Base-by-base conservation (phyloP, 2,888 invertebrate genomes). In the Stenoptilia bipunctidactyla region DNA sequence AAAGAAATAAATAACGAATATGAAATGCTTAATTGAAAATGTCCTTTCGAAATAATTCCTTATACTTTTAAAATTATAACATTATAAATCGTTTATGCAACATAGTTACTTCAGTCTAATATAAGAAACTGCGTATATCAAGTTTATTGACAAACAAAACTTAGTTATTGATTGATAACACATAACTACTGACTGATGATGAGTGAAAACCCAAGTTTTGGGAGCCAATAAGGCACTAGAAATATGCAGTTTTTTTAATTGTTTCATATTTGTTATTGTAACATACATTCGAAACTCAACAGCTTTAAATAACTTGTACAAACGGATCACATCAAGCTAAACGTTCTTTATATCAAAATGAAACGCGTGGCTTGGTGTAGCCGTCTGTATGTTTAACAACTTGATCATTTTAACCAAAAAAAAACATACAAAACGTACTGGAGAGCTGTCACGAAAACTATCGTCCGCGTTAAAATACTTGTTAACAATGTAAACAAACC, bases 1-100 rank as follows among this genome's bases (percentile, higher is more conserved):
- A 66, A 76, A 72, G 66, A 72, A 80, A 80, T 80, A 82, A 82
- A 80, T 80, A 80, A 80, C 77, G 72, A 79, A 75, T 76, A 80
- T 79, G 77, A 80, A 82, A 82, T 82, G 76, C 79, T 77, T 66
- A 56, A 70, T 71, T 73, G 62, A 74, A 76, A 73, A 70, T 70
- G 68, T 70, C 61, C 59, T 61, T 34, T 70, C 56, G 58, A 70
- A 72, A 64, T 70, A 71, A 71, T 66, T 58, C 56, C 69, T 72
- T 69, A 62, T 59, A 66, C 63, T 61, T 68, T 66, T 68, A 70
- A 75, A 69, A 67, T 60, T 64, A 70, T 67, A 73, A 74, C 60
- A 65, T 64, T 64, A 53, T 54, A 68, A 68, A 58, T 66, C 62
- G 68, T 71, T 61, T 49, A 55, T 55, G 61, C 65, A 73, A 75